These are phyloP conservation scores for Micromys minutus DNA, from an alignment of 2,113 vertebrate species.

Conservation along the genomic window DNA sequence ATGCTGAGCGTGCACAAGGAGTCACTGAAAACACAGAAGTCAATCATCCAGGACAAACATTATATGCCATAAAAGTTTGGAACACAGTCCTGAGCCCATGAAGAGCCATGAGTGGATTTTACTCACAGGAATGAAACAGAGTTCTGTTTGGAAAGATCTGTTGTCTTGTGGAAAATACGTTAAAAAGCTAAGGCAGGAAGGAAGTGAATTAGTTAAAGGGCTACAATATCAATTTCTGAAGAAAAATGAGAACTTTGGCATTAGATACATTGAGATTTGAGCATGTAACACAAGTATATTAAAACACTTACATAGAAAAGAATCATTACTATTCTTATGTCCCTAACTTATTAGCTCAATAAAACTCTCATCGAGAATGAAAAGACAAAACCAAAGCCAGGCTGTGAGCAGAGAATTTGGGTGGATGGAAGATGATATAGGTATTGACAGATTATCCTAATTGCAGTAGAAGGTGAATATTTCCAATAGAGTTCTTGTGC, in stretches of 20 bases:
- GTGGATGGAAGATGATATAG: not conserved
- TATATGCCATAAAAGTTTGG: not conserved
- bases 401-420: not conserved
- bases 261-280: conserved; percentile 6
- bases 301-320: not conserved
- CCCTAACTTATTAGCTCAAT: conserved; percentile 49
- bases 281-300: conserved; percentile 4
- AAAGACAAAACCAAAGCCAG: conserved; percentile 46
- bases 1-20: not conserved
- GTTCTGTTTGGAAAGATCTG: conserved; percentile 40
- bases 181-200: conserved; percentile 30
- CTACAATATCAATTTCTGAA: not conserved
- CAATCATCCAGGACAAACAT: not conserved
- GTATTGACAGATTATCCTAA: not conserved
- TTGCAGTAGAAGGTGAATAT: not conserved
- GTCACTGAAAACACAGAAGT: conserved; percentile 1
- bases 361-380: conserved; percentile 10
- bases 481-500: not conserved
- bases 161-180: conserved; percentile 1
- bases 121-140: conserved; percentile 1
- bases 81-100: conserved; percentile 13
- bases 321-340: not conserved
- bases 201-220: conserved; percentile 17
- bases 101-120: conserved; percentile 2
- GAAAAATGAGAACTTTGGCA: conserved; percentile 32